Percentiles rank a stretch among this genome's conserved stretches.
phyloP scores from a whole-genome alignment of 2,797 vertebrate species.

The Falco berigora region DNA sequence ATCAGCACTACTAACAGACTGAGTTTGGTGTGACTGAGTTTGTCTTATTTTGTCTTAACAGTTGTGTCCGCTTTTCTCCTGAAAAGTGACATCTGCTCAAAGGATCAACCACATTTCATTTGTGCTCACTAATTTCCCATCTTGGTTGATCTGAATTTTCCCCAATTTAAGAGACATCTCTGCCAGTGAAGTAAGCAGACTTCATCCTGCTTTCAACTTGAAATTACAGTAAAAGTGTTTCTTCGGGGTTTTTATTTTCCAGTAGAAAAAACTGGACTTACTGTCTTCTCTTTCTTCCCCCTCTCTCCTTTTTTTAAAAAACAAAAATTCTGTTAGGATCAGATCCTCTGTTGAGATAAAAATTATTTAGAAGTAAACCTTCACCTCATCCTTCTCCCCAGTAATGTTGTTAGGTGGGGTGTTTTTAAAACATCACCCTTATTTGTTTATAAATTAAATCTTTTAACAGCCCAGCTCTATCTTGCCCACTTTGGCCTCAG shows the following conservation, averaged over 20 bases:
- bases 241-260: background rate
- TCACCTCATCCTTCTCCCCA: background rate
- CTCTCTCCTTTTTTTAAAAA: background rate
- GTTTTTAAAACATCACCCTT: background rate
- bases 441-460: background rate
- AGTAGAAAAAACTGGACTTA: background rate
- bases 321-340: background rate
- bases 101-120: background rate
- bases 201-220: background rate
- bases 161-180: background rate
- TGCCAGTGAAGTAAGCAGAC: background rate
- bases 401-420: background rate
- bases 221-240: background rate
- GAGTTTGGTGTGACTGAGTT: background rate
- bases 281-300: background rate
- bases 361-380: background rate
- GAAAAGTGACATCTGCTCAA: background rate
- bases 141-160: background rate
- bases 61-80: background rate
- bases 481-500: background rate
- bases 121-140: background rate
- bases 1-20: background rate
- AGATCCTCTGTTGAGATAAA: background rate
- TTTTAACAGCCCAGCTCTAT: background rate
- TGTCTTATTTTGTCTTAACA: background rate